Evolutionary conservation across 2,113 vertebrate genomes (phyloP).

Genomic region (Motacilla tschutschensis): DNA sequence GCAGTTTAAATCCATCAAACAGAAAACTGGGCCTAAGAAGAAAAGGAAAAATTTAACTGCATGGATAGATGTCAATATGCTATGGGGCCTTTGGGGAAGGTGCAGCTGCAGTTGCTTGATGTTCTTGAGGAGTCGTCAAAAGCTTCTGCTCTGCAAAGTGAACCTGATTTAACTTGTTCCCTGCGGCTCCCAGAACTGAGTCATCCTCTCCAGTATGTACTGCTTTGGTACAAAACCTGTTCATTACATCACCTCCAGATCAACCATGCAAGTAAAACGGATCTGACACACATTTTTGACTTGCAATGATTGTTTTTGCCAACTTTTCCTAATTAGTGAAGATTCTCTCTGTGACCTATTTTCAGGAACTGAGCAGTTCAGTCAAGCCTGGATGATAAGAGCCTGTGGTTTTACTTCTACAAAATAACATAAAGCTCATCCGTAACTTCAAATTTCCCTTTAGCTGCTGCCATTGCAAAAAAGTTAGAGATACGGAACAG

Average conservation of each 20-base stretch:
- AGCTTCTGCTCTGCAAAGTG: neutral
- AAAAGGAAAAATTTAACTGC: neutral
- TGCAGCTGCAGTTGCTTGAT: neutral
- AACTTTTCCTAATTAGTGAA: slow-evolving; percentile 11
- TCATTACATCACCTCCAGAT: slow-evolving; percentile 16
- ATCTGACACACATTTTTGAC: slow-evolving; percentile 4
- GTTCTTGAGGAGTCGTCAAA: neutral
- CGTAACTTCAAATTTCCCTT: neutral
- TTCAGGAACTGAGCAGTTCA: neutral
- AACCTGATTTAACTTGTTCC: slow-evolving; percentile 27
- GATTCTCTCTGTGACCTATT: neutral
- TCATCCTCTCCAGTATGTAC: neutral
- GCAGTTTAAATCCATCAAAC: neutral
- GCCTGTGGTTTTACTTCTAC: neutral
- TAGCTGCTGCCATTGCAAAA: neutral
- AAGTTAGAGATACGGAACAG: neutral
- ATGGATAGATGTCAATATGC: neutral
- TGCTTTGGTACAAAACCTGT: neutral
- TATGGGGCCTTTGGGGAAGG: neutral
- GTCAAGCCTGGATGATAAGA: neutral
- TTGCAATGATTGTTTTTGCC: neutral
- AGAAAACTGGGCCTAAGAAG: neutral
- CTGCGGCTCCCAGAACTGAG: neutral
- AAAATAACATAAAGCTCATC: neutral
- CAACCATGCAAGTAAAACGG: neutral